Evolutionary conservation across 2,797 vertebrate genomes (phyloP), one percentile per base, ranked within the genome.

Genomic region (Microchirus variegatus): DNA sequence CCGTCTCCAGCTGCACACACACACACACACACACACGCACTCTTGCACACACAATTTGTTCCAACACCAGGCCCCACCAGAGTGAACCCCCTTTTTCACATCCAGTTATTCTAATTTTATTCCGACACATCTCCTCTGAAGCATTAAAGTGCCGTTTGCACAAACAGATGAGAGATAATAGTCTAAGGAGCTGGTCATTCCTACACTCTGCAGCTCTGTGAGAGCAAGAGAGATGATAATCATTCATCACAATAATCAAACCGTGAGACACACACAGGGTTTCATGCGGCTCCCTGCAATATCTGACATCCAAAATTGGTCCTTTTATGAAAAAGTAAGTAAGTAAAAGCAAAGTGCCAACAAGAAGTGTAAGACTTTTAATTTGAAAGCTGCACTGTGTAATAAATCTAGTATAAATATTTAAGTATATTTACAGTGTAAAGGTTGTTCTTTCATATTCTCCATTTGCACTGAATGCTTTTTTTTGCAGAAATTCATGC

Each of bases 81-180:
- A 83, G 77, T 80, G 80, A 76, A 67, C 77, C 61, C 79, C 78
- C 77, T 80, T 74, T 58, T 85, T 89, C 86, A 80, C 88, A 77
- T 87, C 77, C 82, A 78, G 80, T 87, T 85, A 86, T 85, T 89
- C 75, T 86, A 86, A 90, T 89, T 85, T 88, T 85, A 87, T 87
- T 90, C 86, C 55, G 70, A 67, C 77, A 72, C 80, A 78, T 85
- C 81, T 87, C 83, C 80, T 85, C 78, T 87, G 80, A 84, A 86
- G 88, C 87, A 88, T 81, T 89, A 85, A 89, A 90, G 85, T 82
- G 86, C 75, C 63, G 70, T 88, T 87, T 88, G 82, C 75, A 82
- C 82, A 86, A 82, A 85, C 78, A 84, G 78, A 86, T 81, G 77
- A 86, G 78, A 75, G 86, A 90, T 90, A 87, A 91, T 87, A 84